phyloP scores from a whole-genome alignment of 2,797 vertebrate genomes.

The Luscinia megarhynchos region DNA sequence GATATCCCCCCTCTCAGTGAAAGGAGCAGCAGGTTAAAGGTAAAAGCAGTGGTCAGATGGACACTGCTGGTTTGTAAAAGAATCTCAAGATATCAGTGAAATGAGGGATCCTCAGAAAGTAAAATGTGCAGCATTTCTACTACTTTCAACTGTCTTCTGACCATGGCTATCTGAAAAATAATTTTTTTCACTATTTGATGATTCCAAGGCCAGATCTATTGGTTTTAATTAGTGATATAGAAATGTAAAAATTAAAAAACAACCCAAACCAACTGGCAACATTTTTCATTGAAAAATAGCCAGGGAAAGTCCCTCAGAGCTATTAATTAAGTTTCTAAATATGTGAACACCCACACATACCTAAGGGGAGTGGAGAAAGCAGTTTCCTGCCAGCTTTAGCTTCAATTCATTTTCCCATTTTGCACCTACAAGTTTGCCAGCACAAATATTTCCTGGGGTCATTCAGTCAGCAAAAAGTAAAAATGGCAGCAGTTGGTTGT shows the following conservation, averaged over 20 bases:
- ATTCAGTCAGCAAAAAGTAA: conserved; percentile 41
- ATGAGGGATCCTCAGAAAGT: neutral
- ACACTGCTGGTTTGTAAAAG: neutral
- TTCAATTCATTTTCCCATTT: conserved; percentile 37
- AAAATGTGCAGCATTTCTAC: neutral
- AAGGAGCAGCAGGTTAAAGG: neutral
- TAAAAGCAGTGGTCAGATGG: neutral
- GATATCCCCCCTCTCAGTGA: neutral
- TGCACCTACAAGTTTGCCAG: conserved; percentile 45
- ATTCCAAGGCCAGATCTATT: neutral
- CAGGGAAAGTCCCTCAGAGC: conserved; percentile 53
- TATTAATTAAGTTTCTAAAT: conserved; percentile 71
- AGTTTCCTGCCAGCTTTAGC: conserved; percentile 50
- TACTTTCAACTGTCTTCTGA: neutral
- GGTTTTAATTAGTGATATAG: neutral
- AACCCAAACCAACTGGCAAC: neutral
- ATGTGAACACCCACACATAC: conserved; percentile 64
- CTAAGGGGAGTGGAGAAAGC: conserved; percentile 15
- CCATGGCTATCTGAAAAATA: neutral
- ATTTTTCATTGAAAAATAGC: conserved; percentile 39
- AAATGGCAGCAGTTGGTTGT: conserved; percentile 66
- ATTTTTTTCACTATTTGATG: neutral
- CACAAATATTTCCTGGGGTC: conserved; percentile 67
- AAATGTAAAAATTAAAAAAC: neutral
- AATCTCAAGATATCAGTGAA: neutral